Percentiles rank a stretch among this genome's conserved stretches.
These are phyloP conservation scores for Autographa pulchrina DNA, from an alignment of 2,888 invertebrate species.

Conservation along the genomic window DNA sequence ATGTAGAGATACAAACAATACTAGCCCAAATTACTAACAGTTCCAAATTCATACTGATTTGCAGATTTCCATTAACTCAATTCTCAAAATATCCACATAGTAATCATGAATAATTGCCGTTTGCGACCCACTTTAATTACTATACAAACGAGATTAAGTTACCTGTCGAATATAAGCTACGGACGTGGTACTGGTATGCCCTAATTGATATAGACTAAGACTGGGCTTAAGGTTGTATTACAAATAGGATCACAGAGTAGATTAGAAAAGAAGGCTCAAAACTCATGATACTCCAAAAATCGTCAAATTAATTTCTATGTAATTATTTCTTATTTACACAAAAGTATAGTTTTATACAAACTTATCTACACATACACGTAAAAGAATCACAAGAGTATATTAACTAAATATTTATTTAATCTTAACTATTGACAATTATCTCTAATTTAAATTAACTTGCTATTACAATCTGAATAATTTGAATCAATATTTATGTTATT, in stretches of 20 bases:
- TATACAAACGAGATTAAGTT: constrained; percentile 45
- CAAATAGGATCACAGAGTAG: neutral
- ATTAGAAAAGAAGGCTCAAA: neutral
- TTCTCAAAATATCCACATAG: constrained; percentile 27
- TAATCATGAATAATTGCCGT: constrained; percentile 35
- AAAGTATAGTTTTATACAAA: too few relatives aligned
- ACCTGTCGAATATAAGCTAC: constrained; percentile 44
- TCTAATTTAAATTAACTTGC: too few relatives aligned
- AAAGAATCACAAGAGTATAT: too few relatives aligned
- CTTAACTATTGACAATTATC: too few relatives aligned
- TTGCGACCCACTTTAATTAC: constrained; percentile 35
- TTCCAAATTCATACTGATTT: neutral
- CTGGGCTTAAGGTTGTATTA: constrained; percentile 17
- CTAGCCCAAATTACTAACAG: too few relatives aligned
- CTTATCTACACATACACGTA: too few relatives aligned
- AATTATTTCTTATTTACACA: too few relatives aligned
- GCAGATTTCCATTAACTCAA: constrained; percentile 36
- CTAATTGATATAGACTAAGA: constrained; percentile 42
- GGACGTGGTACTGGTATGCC: constrained; percentile 36
- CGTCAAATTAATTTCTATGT: too few relatives aligned
- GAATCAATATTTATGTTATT: too few relatives aligned
- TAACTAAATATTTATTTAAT: too few relatives aligned
- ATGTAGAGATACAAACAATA: too few relatives aligned
- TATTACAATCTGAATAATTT: too few relatives aligned
- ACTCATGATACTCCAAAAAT: neutral